These are phyloP conservation scores for Cotesia glomerata DNA, from an alignment of 1,140 invertebrate genomes.

Conservation along the genomic window DNA sequence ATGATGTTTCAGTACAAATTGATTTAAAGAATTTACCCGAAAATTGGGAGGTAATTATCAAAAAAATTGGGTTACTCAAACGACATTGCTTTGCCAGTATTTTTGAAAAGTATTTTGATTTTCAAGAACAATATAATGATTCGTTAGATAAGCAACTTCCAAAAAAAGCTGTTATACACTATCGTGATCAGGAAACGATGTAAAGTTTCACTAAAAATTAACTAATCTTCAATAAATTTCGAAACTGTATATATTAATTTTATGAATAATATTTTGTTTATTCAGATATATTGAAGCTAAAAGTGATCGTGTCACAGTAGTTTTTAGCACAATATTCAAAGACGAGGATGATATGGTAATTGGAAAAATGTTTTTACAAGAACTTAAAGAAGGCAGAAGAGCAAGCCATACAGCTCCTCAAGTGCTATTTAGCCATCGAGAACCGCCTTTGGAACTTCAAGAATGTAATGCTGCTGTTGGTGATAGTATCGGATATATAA, in stretches of 20 bases:
- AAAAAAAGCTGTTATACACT: constrained; percentile 96
- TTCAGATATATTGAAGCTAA: constrained; percentile 96
- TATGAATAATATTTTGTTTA: not conserved
- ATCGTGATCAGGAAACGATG: constrained; percentile 99
- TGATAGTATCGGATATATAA: constrained; percentile 99
- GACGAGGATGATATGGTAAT: constrained; percentile 98
- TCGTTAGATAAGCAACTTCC: constrained; percentile 92
- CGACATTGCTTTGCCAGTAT: constrained; percentile 99
- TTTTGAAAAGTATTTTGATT: constrained; percentile 99
- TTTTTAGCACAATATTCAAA: constrained; percentile 98
- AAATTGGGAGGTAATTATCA: constrained; percentile 87
- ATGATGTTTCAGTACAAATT: constrained; percentile 92
- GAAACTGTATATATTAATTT: not conserved
- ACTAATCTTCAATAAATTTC: not conserved
- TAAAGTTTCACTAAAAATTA: constrained; percentile 64
- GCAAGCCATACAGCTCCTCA: constrained; percentile 94
- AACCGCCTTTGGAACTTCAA: constrained; percentile 93
- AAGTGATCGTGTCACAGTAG: constrained; percentile 96
- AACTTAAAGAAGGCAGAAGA: constrained; percentile 96
- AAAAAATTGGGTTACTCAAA: constrained; percentile 94
- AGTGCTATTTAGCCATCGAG: constrained; percentile 92
- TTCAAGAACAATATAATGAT: constrained; percentile 96
- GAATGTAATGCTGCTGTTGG: constrained; percentile 92
- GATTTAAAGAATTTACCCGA: constrained; percentile 92
- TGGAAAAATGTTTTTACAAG: constrained; percentile 99